phyloP scores from a whole-genome alignment of 1,140 invertebrate genomes.

The Lordiphosa mommai region DNA sequence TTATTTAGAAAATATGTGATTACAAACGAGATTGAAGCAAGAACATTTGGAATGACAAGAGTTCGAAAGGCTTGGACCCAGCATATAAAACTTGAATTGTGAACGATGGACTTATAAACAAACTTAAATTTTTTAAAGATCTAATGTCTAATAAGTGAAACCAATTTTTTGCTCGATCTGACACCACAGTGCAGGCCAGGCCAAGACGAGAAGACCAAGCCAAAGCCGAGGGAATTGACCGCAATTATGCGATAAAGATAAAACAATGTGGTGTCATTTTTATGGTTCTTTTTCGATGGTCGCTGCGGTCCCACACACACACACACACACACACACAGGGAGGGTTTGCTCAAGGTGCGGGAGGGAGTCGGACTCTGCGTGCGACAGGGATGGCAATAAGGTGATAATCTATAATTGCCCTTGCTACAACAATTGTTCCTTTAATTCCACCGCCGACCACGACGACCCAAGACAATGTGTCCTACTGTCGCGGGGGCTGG shows the following conservation, averaged over 20 bases:
- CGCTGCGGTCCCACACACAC: constrained; percentile 16
- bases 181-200: not conserved
- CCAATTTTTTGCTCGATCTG: too few relatives aligned
- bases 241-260: constrained; percentile 77
- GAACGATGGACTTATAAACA: too few relatives aligned
- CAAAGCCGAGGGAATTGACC: constrained; percentile 51
- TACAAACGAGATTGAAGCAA: too few relatives aligned
- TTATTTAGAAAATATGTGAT: too few relatives aligned
- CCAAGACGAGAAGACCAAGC: constrained; percentile 21
- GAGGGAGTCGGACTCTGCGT: not conserved
- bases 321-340: not conserved
- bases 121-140: too few relatives aligned
- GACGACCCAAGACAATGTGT: constrained; percentile 38
- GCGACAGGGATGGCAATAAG: constrained; percentile 24
- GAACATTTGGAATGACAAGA: too few relatives aligned
- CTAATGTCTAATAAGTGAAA: too few relatives aligned
- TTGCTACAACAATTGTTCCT: constrained; percentile 66
- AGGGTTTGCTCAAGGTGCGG: constrained; percentile 17
- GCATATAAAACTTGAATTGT: too few relatives aligned
- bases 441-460: constrained; percentile 52
- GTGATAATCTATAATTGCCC: constrained; percentile 75
- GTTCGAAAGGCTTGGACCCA: too few relatives aligned
- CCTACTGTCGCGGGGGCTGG: constrained; percentile 43
- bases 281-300: constrained; percentile 52
- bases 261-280: constrained; percentile 77